These are phyloP conservation scores for Helicolenus hilgendorfi DNA, from an alignment of 2,797 vertebrate species.

Conservation along the genomic window DNA sequence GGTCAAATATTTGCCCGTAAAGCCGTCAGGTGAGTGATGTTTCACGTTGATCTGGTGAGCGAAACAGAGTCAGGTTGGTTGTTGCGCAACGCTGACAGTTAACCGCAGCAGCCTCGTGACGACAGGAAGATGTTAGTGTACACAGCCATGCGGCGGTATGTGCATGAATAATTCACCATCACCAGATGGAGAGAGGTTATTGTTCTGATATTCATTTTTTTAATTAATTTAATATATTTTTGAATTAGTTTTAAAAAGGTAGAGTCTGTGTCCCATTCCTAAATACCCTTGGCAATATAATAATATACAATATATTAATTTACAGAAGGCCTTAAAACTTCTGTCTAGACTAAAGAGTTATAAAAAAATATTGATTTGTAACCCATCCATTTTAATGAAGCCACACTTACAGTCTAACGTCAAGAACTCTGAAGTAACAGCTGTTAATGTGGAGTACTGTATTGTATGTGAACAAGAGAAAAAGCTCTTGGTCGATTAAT, in stretches of 20 bases:
- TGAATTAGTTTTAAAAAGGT: not conserved
- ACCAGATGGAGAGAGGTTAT: too few species aligned
- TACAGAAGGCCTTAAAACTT: not conserved
- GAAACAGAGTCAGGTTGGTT: not conserved
- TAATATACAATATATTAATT: too few species aligned
- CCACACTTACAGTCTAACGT: not conserved
- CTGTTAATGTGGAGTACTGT: not conserved
- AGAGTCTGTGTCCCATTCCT: not conserved
- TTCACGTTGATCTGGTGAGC: conserved; percentile 14
- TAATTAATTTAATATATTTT: not conserved
- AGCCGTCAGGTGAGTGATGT: not conserved
- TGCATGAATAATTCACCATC: not conserved
- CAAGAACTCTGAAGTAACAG: not conserved
- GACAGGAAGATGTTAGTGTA: not conserved
- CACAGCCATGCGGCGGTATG: not conserved
- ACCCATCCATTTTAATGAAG: not conserved
- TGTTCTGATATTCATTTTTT: too few species aligned
- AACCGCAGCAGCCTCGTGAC: not conserved
- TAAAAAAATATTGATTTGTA: not conserved
- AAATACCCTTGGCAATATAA: too few species aligned
- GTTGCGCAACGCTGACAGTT: conserved; percentile 43
- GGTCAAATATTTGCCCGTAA: too few species aligned
- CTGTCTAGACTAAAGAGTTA: not conserved
- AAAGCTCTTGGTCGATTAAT: not conserved
- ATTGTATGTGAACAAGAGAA: not conserved